Conservation (phyloP, 2,888 invertebrate species). For the Machimus atricapillus region DNA sequence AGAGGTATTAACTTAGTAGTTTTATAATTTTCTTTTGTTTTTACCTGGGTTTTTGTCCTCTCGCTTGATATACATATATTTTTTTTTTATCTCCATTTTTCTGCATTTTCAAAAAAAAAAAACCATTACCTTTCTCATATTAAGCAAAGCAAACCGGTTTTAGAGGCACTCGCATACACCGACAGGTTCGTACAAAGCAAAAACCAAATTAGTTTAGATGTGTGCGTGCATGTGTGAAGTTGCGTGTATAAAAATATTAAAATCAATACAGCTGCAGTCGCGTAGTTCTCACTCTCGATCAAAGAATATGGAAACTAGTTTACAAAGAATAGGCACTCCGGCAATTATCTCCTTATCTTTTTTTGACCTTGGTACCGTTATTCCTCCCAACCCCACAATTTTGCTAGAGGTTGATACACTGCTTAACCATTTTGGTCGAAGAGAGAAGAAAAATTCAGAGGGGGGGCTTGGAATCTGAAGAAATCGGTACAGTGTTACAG, state of each 20-base stretch:
- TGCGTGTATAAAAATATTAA: conserved; percentile 18
- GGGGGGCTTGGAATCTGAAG: too few species aligned
- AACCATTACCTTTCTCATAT: conserved; percentile 10
- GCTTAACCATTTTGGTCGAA: too few species aligned
- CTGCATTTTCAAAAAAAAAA: conserved; percentile 18
- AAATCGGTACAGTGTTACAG: too few species aligned
- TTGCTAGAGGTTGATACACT: too few species aligned
- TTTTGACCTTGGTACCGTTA: too few species aligned
- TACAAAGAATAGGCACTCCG: too few species aligned
- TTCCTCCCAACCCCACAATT: too few species aligned
- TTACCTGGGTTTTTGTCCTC: conserved; percentile 40
- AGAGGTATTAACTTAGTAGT: conserved; percentile 76
- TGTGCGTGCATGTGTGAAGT: conserved; percentile 25
- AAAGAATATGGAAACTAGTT: too few species aligned
- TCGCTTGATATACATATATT: too few species aligned
- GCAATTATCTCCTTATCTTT: too few species aligned
- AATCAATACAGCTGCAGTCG: conserved; percentile 38
- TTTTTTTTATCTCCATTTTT: conserved; percentile 43
- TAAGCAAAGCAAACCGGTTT: conserved; percentile 38
- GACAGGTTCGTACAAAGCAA: conserved; percentile 39
- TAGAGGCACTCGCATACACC: conserved; percentile 10
- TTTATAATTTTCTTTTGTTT: conserved; percentile 65
- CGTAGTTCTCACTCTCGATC: neutral
- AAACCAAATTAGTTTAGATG: conserved; percentile 30
- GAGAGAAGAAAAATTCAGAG: too few species aligned